A percentile compares a stretch with the other conserved stretches of the same genome.
Evolutionary conservation across 2,888 invertebrate species (phyloP).

Genomic region (Dynastes maya): DNA sequence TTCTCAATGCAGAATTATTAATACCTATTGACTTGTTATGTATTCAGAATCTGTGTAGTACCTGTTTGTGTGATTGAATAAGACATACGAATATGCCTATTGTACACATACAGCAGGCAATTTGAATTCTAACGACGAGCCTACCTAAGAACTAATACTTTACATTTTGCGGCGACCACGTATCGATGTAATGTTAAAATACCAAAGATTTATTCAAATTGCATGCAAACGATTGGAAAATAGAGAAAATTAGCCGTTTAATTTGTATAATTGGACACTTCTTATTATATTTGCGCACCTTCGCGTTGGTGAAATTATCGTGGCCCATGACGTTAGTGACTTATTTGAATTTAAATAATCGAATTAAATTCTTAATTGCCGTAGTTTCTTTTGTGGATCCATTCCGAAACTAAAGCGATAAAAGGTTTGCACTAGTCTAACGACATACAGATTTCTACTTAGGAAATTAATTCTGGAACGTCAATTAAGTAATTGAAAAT

Average conservation of each 20-base stretch:
- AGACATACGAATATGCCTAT: conserved; percentile 7
- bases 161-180: conserved; percentile 47
- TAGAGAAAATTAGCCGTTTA: conserved; percentile 52
- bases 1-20: conserved; percentile 47
- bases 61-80: conserved; percentile 40
- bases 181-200: conserved; percentile 54
- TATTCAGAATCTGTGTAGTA: conserved; percentile 47
- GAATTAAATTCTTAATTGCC: conserved; percentile 43
- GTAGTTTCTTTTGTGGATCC: conserved; percentile 32
- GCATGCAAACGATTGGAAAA: conserved; percentile 57
- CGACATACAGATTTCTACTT: conserved; percentile 16
- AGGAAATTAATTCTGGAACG: conserved; percentile 17
- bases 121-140: conserved; percentile 46
- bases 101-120: conserved; percentile 15
- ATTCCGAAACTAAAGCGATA: conserved; percentile 18
- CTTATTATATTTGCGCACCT: conserved; percentile 49
- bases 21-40: conserved; percentile 44
- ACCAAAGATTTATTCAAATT: conserved; percentile 59
- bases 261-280: conserved; percentile 52
- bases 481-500: conserved; percentile 14
- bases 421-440: not conserved
- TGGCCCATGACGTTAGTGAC: conserved; percentile 26
- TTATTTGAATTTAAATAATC: conserved; percentile 44
- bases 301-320: conserved; percentile 43
- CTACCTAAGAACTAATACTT: conserved; percentile 44